A percentile compares a stretch with the other conserved stretches of the same genome.
phyloP scores from a whole-genome alignment of 2,888 invertebrate genomes.

The Mantis religiosa region DNA sequence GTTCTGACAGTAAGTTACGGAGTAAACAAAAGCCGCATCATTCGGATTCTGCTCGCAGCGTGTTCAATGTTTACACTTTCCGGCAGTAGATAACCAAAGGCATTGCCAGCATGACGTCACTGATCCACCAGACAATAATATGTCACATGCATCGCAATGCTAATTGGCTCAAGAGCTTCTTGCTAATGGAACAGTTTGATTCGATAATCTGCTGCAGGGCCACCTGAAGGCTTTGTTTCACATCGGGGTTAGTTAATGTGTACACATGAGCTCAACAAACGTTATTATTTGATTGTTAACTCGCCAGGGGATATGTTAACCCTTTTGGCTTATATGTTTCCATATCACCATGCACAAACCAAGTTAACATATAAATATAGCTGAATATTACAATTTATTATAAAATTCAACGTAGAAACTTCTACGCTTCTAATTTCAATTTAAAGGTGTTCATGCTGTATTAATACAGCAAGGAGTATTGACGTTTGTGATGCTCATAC shows the following conservation, averaged over 20 bases:
- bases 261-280: neutral
- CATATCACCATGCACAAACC: neutral
- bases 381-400: neutral
- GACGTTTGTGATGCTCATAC: too few species aligned
- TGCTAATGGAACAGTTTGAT: neutral
- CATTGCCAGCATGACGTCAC: neutral
- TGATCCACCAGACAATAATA: neutral
- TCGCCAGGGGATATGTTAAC: neutral
- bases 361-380: neutral
- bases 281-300: neutral
- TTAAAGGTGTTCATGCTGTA: neutral
- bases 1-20: too few species aligned
- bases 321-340: neutral
- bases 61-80: neutral
- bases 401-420: neutral
- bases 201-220: neutral
- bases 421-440: neutral
- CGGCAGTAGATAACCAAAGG: too few species aligned
- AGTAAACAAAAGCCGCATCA: too few species aligned
- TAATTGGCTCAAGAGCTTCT: neutral
- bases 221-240: neutral
- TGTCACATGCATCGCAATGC: neutral
- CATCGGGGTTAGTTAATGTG: neutral
- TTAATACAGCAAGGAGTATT: too few species aligned
- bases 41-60: neutral